Percentiles rank a stretch among this genome's conserved stretches.
Evolutionary conservation across 2,113 vertebrate genomes (phyloP).

Genomic region (Holacanthus passer): DNA sequence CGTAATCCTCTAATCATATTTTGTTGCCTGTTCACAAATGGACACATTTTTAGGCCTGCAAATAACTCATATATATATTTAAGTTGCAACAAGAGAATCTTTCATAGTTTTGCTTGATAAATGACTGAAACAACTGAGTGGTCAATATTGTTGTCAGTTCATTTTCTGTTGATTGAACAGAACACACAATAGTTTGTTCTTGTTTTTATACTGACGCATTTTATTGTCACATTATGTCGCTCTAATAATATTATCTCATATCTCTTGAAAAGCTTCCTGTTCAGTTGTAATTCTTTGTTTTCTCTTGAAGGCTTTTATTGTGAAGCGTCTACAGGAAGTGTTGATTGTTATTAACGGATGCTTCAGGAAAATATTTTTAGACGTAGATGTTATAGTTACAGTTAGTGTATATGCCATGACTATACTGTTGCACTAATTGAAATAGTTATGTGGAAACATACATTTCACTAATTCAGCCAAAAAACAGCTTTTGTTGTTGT

Average conservation of each 20-base stretch:
- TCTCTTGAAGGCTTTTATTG: neutral
- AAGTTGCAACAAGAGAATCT: neutral
- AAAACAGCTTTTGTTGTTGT: too few relatives aligned
- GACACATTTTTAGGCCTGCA: too few relatives aligned
- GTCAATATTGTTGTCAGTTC: neutral
- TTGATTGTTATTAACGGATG: too few relatives aligned
- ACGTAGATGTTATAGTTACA: too few relatives aligned
- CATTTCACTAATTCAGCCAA: neutral
- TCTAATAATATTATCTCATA: too few relatives aligned
- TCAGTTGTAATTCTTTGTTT: neutral
- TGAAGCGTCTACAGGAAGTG: conserved; percentile 8
- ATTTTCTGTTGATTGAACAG: too few relatives aligned
- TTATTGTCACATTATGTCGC: too few relatives aligned
- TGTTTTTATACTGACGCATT: neutral
- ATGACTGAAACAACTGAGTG: neutral
- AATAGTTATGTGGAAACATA: neutral
- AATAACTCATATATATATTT: neutral
- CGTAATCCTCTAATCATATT: neutral
- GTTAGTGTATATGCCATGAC: neutral
- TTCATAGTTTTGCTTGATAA: too few relatives aligned
- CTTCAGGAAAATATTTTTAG: too few relatives aligned
- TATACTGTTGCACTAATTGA: too few relatives aligned
- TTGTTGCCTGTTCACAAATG: neutral
- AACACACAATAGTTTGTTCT: neutral
- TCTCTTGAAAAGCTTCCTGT: neutral